Conservation (phyloP, 1,140 invertebrate species). For the Hermatobates lingyangjiaoensis region DNA sequence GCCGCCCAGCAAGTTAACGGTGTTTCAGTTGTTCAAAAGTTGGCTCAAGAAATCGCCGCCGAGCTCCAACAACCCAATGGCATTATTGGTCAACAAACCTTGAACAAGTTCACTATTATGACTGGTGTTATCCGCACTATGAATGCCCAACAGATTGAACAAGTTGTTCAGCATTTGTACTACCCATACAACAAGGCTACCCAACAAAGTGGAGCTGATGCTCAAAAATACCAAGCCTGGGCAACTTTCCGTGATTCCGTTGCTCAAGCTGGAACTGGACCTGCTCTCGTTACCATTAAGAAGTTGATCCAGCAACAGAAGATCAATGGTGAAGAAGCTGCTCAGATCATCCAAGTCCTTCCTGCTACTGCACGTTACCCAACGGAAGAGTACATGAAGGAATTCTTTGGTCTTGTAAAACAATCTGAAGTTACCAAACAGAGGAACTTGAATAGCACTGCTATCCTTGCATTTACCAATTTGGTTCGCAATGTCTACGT, state of each 20-base stretch:
- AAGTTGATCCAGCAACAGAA: slow-evolving; percentile 35
- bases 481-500: slow-evolving; percentile 38
- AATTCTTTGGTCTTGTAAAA: slow-evolving; percentile 31
- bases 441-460: slow-evolving; percentile 26
- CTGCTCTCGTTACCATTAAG: slow-evolving; percentile 35
- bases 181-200: slow-evolving; percentile 21
- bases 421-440: slow-evolving; percentile 25
- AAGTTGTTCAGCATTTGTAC: slow-evolving; percentile 27
- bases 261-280: slow-evolving; percentile 38
- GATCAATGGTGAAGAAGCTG: slow-evolving; percentile 31
- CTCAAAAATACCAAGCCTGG: slow-evolving; percentile 16
- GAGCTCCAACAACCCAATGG: slow-evolving; percentile 33
- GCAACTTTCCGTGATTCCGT: slow-evolving; percentile 39
- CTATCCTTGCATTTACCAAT: slow-evolving; percentile 32
- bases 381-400: slow-evolving; percentile 35
- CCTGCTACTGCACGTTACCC: slow-evolving; percentile 31
- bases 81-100: slow-evolving; percentile 32
- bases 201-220: slow-evolving; percentile 9
- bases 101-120: slow-evolving; percentile 32
- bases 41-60: slow-evolving; percentile 32
- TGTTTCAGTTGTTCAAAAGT: slow-evolving; percentile 25
- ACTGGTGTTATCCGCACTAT: slow-evolving; percentile 33
- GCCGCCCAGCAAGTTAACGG: slow-evolving; percentile 20
- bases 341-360: slow-evolving; percentile 29
- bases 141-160: slow-evolving; percentile 32